phyloP scores from a whole-genome alignment of 2,888 invertebrate species.

The Siphonodentalium dalli region DNA sequence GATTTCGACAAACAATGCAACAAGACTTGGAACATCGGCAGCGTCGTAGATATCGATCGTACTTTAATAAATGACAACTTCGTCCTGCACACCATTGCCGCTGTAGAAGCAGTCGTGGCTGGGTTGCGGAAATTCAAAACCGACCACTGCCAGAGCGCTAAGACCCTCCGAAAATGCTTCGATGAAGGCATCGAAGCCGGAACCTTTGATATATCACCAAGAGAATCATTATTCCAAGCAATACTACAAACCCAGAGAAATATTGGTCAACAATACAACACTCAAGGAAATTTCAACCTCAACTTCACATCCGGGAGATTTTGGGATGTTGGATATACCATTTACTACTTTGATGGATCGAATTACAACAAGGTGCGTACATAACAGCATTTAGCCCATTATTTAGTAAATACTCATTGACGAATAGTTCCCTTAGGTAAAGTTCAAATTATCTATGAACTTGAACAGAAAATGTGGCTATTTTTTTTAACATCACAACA shows the following conservation, averaged over 20 bases:
- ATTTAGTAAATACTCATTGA: too few relatives aligned
- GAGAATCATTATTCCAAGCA: constrained; percentile 9
- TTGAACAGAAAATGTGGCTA: too few relatives aligned
- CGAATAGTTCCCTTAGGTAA: too few relatives aligned
- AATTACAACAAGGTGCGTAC: background rate
- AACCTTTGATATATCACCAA: background rate
- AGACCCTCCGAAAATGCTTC: constrained; percentile 26
- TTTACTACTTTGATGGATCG: constrained; percentile 31
- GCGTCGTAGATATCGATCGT: constrained; percentile 5
- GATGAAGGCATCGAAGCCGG: constrained; percentile 8
- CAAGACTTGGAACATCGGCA: constrained; percentile 2
- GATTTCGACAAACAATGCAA: constrained; percentile 23
- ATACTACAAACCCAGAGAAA: constrained; percentile 11
- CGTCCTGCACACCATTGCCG: constrained; percentile 55
- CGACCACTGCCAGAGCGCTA: constrained; percentile 7
- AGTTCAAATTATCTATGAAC: too few relatives aligned
- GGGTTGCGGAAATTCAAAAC: constrained; percentile 40
- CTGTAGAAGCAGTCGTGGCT: constrained; percentile 51
- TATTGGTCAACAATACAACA: background rate
- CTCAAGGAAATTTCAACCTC: constrained; percentile 28
- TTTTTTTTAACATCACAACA: too few relatives aligned
- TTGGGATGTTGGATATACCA: constrained; percentile 41
- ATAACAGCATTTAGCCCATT: too few relatives aligned
- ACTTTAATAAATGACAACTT: background rate
- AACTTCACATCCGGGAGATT: constrained; percentile 37